Percentiles rank a stretch among this genome's conserved stretches.
Conservation (phyloP, 2,113 vertebrate genomes). For the Microcebus lehilahytsara region DNA sequence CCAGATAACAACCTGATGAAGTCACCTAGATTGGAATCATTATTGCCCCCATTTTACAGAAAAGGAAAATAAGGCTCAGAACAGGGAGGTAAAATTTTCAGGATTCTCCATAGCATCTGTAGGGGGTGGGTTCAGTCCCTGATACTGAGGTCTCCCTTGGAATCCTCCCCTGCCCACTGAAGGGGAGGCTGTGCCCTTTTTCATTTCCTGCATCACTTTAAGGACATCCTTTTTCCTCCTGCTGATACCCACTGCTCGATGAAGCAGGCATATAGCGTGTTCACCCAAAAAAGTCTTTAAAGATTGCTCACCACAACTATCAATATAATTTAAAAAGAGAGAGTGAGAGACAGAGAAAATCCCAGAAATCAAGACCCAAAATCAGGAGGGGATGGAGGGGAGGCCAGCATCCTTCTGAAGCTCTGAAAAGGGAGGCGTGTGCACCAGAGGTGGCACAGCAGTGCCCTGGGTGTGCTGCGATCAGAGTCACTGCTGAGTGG, state of each 20-base stretch:
- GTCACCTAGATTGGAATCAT: not conserved
- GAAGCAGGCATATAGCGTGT: not conserved
- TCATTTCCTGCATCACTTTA: not conserved
- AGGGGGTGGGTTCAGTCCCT: not conserved
- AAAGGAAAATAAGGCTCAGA: not conserved
- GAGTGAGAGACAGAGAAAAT: not conserved
- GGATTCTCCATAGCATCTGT: not conserved
- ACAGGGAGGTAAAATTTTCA: not conserved
- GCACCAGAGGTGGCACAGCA: not conserved
- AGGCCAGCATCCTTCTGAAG: not conserved
- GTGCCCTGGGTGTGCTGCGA: fast-evolving
- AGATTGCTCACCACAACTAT: not conserved
- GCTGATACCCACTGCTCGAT: not conserved
- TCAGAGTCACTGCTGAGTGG: not conserved
- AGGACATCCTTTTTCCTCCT: not conserved
- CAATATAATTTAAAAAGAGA: not conserved
- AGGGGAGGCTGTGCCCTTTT: not conserved
- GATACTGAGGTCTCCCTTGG: not conserved
- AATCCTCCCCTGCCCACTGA: not conserved
- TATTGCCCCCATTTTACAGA: not conserved
- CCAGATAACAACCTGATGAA: not conserved
- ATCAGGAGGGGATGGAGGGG: not conserved
- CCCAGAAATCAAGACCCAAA: not conserved
- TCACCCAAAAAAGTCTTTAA: not conserved
- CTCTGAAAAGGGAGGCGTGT: not conserved